Percentiles rank a stretch among this genome's conserved stretches.
Evolutionary conservation across 2,113 vertebrate genomes (phyloP).

Genomic region (Dryoscopus gambensis): DNA sequence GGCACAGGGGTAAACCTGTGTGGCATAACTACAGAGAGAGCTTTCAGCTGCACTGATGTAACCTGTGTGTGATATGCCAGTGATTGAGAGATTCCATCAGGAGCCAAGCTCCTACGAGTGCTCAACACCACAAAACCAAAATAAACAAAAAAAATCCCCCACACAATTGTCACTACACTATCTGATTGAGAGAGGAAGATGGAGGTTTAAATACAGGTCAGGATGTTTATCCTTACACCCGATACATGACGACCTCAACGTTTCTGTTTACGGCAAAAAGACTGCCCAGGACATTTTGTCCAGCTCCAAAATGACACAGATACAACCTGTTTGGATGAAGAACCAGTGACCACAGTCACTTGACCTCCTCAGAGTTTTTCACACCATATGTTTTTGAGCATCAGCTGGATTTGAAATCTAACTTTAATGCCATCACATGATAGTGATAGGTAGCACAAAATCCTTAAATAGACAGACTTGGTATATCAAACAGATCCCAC

Average conservation of each 20-base stretch:
- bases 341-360: not conserved
- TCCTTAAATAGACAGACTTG: not conserved
- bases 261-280: not conserved
- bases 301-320: not conserved
- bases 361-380: not conserved
- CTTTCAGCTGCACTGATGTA: conserved; percentile 60
- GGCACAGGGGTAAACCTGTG: conserved; percentile 54
- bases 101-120: not conserved
- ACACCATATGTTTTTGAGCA: not conserved
- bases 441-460: not conserved
- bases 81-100: not conserved
- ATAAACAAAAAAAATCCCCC: not conserved
- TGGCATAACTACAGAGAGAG: conserved; percentile 38
- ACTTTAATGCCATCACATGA: not conserved
- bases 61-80: not conserved
- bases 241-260: not conserved
- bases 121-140: not conserved
- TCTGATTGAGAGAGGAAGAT: conserved; percentile 27
- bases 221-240: not conserved
- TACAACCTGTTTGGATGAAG: not conserved
- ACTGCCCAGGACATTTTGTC: not conserved
- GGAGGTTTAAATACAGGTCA: not conserved
- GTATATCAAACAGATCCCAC: not conserved
- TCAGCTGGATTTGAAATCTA: not conserved
- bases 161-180: not conserved